Conservation (phyloP, 2,888 invertebrate genomes). For the Macaria liturata region DNA sequence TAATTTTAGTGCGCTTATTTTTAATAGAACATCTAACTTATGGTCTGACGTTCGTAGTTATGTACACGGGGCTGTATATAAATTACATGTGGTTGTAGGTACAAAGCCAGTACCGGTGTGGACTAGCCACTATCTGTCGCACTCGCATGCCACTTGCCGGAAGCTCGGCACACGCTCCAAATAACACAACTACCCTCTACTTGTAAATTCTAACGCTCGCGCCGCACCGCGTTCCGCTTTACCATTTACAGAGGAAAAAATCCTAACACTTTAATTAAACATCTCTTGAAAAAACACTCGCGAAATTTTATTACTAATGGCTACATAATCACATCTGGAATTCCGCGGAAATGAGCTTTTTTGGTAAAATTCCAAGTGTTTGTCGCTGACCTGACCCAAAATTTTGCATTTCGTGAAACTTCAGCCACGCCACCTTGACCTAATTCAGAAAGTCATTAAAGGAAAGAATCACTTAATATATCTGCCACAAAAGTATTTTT, state of each 20-base stretch:
- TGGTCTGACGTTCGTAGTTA: too few species aligned
- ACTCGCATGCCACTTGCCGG: slow-evolving; percentile 28
- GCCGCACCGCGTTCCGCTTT: not conserved
- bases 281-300: slow-evolving; percentile 3
- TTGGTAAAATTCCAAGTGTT: slow-evolving; percentile 14
- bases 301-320: slow-evolving; percentile 4
- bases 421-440: slow-evolving; percentile 37
- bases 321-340: slow-evolving; percentile 9
- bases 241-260: slow-evolving; percentile 3
- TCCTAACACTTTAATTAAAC: slow-evolving; percentile 8
- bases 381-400: slow-evolving; percentile 27
- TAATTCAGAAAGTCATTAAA: slow-evolving; percentile 31
- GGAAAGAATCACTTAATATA: slow-evolving; percentile 30
- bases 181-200: slow-evolving; percentile 23
- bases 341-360: slow-evolving; percentile 8
- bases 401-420: slow-evolving; percentile 25
- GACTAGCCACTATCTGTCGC: slow-evolving; percentile 22
- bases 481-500: slow-evolving; percentile 15
- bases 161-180: slow-evolving; percentile 25
- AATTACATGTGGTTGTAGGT: too few species aligned
- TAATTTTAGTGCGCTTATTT: too few species aligned
- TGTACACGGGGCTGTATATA: too few species aligned
- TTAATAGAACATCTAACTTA: too few species aligned
- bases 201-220: slow-evolving; percentile 6
- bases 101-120: too few species aligned